Conservation (phyloP, 2,888 invertebrate species). For the Parasteatoda lunata region DNA sequence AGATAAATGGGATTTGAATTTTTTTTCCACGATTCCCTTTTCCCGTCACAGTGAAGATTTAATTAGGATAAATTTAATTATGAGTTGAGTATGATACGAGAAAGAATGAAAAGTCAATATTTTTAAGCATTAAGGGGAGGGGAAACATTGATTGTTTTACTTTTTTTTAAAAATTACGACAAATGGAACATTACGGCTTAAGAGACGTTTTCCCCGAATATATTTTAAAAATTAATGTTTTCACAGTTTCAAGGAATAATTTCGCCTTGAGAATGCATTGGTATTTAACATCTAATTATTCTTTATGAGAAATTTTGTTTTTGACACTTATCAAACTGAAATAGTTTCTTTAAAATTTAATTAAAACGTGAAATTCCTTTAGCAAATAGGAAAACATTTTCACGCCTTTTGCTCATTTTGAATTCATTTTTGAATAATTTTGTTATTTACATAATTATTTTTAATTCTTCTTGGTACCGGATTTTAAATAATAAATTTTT, state of each 20-base stretch:
- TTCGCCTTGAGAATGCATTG: background rate
- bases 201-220: background rate
- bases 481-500: too few species aligned
- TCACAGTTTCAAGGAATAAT: background rate
- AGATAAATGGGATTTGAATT: slow-evolving; percentile 32
- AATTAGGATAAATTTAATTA: slow-evolving; percentile 63
- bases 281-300: too few species aligned
- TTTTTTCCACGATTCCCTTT: background rate
- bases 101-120: slow-evolving; percentile 17
- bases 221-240: slow-evolving; percentile 3
- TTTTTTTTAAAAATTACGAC: background rate
- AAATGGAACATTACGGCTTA: background rate
- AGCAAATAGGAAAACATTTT: too few species aligned
- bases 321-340: too few species aligned
- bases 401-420: too few species aligned
- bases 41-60: slow-evolving; percentile 43
- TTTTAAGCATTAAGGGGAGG: background rate
- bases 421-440: too few species aligned
- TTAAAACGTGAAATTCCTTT: too few species aligned
- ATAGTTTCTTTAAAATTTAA: too few species aligned
- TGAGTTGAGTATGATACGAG: slow-evolving; percentile 14
- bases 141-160: slow-evolving; percentile 6
- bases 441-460: too few species aligned
- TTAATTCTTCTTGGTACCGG: too few species aligned
- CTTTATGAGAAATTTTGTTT: too few species aligned